phyloP scores from a whole-genome alignment of 2,888 invertebrate species.

The Globia sparganii region DNA sequence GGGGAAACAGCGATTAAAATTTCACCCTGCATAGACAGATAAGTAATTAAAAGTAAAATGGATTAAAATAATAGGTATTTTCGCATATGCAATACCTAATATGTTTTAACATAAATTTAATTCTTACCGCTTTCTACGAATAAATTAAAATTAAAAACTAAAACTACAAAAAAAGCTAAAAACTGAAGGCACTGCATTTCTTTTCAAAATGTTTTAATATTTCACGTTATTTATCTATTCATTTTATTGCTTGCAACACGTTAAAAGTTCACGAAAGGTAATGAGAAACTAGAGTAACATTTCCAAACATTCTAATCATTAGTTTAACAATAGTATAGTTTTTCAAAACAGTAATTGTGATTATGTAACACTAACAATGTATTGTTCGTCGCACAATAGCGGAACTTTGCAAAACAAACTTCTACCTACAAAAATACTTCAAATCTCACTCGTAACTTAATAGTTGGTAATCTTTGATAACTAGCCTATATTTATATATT shows the following conservation, averaged over 20 bases:
- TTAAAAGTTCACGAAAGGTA: conserved; percentile 35
- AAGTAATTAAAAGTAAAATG: background rate
- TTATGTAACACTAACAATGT: conserved; percentile 67
- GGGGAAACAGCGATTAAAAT: too few relatives aligned
- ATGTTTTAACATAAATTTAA: background rate
- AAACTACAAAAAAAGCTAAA: conserved; percentile 62
- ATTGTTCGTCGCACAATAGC: conserved; percentile 71
- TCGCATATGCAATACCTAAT: background rate
- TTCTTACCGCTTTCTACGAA: conserved; percentile 74
- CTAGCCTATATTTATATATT: too few relatives aligned
- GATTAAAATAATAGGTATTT: background rate
- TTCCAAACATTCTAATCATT: conserved; percentile 34
- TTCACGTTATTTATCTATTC: conserved; percentile 41
- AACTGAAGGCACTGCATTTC: conserved; percentile 61
- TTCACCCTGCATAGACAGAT: too few relatives aligned
- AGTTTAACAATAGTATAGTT: conserved; percentile 44
- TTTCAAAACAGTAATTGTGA: conserved; percentile 60
- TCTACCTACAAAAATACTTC: conserved; percentile 9
- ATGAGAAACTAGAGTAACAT: conserved; percentile 56
- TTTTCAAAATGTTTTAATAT: conserved; percentile 2
- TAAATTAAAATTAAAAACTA: conserved; percentile 53
- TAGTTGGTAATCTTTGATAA: too few relatives aligned
- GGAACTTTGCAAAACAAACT: conserved; percentile 56
- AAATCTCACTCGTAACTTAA: too few relatives aligned
- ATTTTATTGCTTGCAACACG: conserved; percentile 37